These are phyloP conservation scores for Drosophila heteroneura DNA, from an alignment of 2,888 invertebrate species.

Conservation along the genomic window DNA sequence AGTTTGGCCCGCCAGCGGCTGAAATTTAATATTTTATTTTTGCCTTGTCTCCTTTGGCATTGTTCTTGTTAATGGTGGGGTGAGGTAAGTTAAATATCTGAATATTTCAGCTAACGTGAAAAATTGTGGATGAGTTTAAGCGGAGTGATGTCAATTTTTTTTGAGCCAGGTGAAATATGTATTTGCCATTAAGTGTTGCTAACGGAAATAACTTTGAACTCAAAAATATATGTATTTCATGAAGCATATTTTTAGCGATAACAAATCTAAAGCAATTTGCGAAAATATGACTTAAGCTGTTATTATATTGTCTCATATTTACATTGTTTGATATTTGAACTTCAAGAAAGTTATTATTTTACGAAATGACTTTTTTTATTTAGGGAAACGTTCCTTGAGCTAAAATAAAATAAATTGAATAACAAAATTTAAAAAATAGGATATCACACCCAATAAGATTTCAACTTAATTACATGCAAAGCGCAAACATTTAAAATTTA, in stretches of 20 bases:
- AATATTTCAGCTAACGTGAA: constrained; percentile 33
- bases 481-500: background rate
- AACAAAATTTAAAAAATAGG: too few relatives aligned
- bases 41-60: constrained; percentile 58
- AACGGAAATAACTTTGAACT: constrained; percentile 35
- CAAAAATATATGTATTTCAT: constrained; percentile 34
- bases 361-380: background rate
- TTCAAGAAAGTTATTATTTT: background rate
- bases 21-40: constrained; percentile 72
- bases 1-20: constrained; percentile 45
- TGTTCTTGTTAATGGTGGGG: constrained; percentile 10
- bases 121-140: constrained; percentile 50
- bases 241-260: constrained; percentile 16
- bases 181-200: constrained; percentile 12
- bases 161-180: constrained; percentile 8
- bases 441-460: background rate
- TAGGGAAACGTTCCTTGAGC: background rate
- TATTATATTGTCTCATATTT: background rate
- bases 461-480: background rate
- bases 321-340: background rate
- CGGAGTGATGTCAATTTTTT: constrained; percentile 11
- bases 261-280: constrained; percentile 8
- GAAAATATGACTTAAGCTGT: background rate
- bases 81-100: background rate
- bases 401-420: background rate